Conservation (phyloP, 2,113 vertebrate genomes). For the Cromileptes altivelis region DNA sequence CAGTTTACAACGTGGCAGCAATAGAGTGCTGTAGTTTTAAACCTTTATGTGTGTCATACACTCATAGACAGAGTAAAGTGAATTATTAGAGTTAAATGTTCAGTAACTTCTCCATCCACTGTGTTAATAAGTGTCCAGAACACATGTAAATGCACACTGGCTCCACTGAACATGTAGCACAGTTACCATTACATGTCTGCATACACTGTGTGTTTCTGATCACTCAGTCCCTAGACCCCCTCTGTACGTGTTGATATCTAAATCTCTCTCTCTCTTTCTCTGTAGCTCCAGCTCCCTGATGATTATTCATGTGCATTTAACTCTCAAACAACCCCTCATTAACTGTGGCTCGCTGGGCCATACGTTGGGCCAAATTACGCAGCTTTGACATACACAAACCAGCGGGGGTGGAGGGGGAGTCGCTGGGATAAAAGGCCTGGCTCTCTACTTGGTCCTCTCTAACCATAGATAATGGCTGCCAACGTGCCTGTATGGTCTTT, state of each 20-base stretch:
- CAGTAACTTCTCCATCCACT: not conserved
- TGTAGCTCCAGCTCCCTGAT: conserved; percentile 62
- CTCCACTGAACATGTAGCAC: conserved; percentile 28
- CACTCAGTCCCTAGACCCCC: conserved; percentile 40
- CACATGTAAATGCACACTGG: not conserved
- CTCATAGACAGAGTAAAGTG: not conserved
- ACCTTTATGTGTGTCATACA: too few relatives aligned
- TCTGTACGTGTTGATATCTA: conserved; percentile 71
- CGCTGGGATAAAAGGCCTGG: conserved; percentile 75
- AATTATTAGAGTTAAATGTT: conserved; percentile 4
- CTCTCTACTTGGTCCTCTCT: conserved; percentile 73
- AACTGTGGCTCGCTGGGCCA: conserved; percentile 79
- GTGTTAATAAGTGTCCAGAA: not conserved
- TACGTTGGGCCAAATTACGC: conserved; percentile 81
- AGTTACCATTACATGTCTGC: conserved; percentile 36
- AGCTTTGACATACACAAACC: conserved; percentile 82
- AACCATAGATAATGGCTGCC: conserved; percentile 79
- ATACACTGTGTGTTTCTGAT: conserved; percentile 61
- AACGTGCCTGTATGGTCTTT: conserved; percentile 76
- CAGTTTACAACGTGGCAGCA: too few relatives aligned
- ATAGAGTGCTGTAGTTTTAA: too few relatives aligned
- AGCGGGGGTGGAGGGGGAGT: conserved; percentile 53
- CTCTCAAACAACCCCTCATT: conserved; percentile 82
- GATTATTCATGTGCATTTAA: conserved; percentile 84
- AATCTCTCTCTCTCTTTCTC: conserved; percentile 50